Conservation (phyloP, 2,888 invertebrate genomes). For the Notodonta dromedarius region DNA sequence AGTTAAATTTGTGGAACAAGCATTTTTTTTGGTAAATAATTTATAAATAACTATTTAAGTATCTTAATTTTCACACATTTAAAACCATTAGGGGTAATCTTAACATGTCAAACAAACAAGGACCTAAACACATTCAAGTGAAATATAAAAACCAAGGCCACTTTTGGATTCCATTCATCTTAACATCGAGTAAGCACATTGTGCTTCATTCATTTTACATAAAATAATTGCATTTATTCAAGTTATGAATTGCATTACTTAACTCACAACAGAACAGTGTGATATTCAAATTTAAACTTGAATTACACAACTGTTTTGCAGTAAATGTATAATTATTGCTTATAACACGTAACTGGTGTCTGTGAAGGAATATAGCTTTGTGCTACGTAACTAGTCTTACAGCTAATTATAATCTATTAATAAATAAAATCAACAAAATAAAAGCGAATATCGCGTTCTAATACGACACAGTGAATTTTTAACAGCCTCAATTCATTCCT, state of each 20-base stretch:
- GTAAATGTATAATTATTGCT: no score
- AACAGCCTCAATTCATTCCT: slow-evolving; percentile 44
- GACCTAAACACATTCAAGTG: neutral
- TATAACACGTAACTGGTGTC: neutral
- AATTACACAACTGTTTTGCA: no score
- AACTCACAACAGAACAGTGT: neutral
- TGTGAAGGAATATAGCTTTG: slow-evolving; percentile 13
- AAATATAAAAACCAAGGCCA: slow-evolving; percentile 2
- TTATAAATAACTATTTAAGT: neutral
- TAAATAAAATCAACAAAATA: slow-evolving; percentile 40
- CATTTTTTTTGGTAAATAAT: neutral
- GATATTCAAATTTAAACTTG: neutral
- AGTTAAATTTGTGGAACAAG: neutral
- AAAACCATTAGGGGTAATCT: no score
- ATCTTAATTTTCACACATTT: neutral
- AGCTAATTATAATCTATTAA: slow-evolving; percentile 32
- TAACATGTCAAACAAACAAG: neutral
- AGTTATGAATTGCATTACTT: no score
- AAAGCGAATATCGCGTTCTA: slow-evolving; percentile 30
- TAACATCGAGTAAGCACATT: neutral
- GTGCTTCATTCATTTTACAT: no score
- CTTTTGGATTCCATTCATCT: neutral
- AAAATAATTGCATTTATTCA: no score
- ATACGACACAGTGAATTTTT: slow-evolving; percentile 30
- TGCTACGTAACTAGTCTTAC: slow-evolving; percentile 24